Evolutionary conservation across 2,797 vertebrate genomes (phyloP), one percentile per base, ranked within the genome.

Genomic region (Malurus splendens): DNA sequence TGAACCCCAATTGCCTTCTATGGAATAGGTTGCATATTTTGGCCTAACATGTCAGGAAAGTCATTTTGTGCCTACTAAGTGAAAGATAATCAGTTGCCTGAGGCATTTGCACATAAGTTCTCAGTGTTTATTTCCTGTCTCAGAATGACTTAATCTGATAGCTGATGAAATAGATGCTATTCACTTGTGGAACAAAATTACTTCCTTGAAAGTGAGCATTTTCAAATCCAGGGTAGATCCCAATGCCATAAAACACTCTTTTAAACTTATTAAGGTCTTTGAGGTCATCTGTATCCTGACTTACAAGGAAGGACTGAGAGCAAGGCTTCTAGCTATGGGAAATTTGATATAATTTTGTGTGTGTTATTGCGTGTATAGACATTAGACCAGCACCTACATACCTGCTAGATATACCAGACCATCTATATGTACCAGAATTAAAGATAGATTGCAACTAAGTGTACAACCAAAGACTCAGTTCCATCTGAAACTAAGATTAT

Each of bases 131-230:
- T 87, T 82, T 95, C 64, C 75, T 55, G 14, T 57, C 39, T 73
- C 36, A 80, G 36, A 56, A 80, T 22, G 48, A 25, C 48, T 82
- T 86, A 45, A 62, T 90, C 82, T 85, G 74, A 45, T 76, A 61
- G 38, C 57, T 72, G 82, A 52, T 89, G 16, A 24, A 70, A 55
- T 39, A 72, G 38, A 9, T 45, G 18, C 6, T 11, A 1, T 71
- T 82, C 75, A 85, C 2, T 74, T 67, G 19, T 18, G 4, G 71
- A 74, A 74, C 2, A 57, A 86, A 77, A 77, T 45, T 73, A 18
- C 18, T 80, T 77, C 14, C 27, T 55, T 64, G 24, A 41, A 76
- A 90, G 12, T 9, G 12, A 75, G 9, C 3, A 3, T 75, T 84
- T 91, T 76, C 39, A 59, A 9, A 70, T 71, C 23, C n/a, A 45